Evolutionary conservation across 2,797 vertebrate species (phyloP).

Genomic region (Philypnodon macrostomus): DNA sequence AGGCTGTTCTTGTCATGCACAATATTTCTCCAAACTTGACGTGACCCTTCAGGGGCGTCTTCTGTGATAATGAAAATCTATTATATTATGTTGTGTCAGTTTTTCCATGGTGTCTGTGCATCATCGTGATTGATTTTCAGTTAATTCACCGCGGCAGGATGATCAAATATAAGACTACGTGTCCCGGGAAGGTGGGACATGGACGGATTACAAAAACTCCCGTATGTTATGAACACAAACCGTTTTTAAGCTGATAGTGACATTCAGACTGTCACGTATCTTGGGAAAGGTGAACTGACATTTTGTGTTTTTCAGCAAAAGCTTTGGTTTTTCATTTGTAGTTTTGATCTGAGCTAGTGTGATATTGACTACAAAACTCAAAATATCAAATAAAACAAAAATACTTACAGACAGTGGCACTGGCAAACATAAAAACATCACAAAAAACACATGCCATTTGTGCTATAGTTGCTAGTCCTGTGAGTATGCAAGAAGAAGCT

Average conservation of each 20-base stretch:
- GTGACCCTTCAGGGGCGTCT: constrained; percentile 26
- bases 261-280: constrained; percentile 36
- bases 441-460: background rate
- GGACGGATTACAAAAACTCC: constrained; percentile 46
- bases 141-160: constrained; percentile 50
- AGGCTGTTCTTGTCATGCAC: constrained; percentile 45
- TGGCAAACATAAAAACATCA: background rate
- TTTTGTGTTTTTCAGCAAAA: no score
- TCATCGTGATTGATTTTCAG: constrained; percentile 64
- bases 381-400: constrained; percentile 28
- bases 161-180: constrained; percentile 50
- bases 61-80: constrained; percentile 56
- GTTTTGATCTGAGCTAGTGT: background rate
- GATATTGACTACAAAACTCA: background rate
- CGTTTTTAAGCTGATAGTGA: constrained; percentile 40
- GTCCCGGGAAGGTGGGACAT: constrained; percentile 43
- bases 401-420: background rate
- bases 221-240: constrained; percentile 27
- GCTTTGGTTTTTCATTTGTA: background rate
- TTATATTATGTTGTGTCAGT: constrained; percentile 62
- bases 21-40: constrained; percentile 35
- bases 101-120: constrained; percentile 36
- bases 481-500: background rate
- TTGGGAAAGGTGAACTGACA: constrained; percentile 26
- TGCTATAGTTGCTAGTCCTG: background rate